These are phyloP conservation scores for Clanis bilineata DNA, from an alignment of 2,888 invertebrate genomes.

Conservation along the genomic window DNA sequence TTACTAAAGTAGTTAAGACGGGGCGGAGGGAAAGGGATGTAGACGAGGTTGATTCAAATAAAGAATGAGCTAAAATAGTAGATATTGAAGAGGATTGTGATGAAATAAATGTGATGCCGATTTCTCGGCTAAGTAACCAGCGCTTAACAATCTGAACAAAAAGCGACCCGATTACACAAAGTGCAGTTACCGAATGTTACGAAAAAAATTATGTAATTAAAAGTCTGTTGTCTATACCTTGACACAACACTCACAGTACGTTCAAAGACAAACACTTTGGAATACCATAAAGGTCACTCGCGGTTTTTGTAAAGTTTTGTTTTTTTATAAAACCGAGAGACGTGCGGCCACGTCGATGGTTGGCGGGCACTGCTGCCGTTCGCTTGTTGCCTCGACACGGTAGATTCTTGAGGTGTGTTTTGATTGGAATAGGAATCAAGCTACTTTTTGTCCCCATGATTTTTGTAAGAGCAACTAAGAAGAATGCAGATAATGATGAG, in stretches of 20 bases:
- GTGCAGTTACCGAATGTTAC: constrained; percentile 14
- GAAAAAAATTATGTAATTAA: constrained; percentile 13
- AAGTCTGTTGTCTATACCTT: constrained; percentile 8
- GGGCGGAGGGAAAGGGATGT: not conserved
- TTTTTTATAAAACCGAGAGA: constrained; percentile 15
- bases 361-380: constrained; percentile 24
- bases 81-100: not conserved
- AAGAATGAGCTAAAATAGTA: not conserved
- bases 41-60: not conserved
- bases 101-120: not conserved
- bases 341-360: constrained; percentile 18
- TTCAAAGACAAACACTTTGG: constrained; percentile 21
- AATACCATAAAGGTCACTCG: constrained; percentile 26
- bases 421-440: constrained; percentile 20
- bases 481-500: no score
- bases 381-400: constrained; percentile 18
- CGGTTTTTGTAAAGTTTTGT: constrained; percentile 20
- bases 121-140: constrained; percentile 6
- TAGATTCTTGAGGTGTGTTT: constrained; percentile 20
- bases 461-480: not conserved
- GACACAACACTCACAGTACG: constrained; percentile 13
- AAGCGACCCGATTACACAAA: constrained; percentile 13
- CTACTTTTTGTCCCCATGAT: not conserved
- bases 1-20: no score
- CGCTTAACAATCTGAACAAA: constrained; percentile 10